phyloP scores from a whole-genome alignment of 2,888 invertebrate genomes.

The Chouioia cunea region DNA sequence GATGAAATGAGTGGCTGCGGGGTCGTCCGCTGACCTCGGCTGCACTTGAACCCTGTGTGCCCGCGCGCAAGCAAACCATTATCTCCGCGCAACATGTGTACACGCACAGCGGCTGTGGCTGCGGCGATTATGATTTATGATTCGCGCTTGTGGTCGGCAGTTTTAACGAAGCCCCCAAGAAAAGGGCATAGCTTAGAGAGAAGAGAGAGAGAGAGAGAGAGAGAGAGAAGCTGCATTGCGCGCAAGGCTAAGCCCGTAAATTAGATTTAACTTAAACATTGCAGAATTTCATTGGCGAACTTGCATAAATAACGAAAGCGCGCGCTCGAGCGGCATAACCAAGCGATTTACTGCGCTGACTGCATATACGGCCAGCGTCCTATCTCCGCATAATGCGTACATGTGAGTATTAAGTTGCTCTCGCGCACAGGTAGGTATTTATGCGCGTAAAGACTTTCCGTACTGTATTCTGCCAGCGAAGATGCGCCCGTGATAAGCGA shows the following conservation, averaged over 20 bases:
- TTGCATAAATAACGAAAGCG: conserved; percentile 58
- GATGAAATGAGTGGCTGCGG: conserved; percentile 48
- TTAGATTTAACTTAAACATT: conserved; percentile 66
- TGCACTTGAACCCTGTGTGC: conserved; percentile 53
- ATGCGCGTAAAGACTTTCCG: conserved; percentile 32
- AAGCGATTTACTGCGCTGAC: conserved; percentile 51
- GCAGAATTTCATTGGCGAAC: conserved; percentile 62
- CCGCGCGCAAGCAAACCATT: conserved; percentile 57
- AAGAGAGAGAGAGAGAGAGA: conserved; percentile 22
- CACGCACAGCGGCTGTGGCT: conserved; percentile 42
- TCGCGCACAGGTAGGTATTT: conserved; percentile 18
- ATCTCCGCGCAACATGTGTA: conserved; percentile 62
- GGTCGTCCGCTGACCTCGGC: conserved; percentile 63
- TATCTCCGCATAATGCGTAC: conserved; percentile 15
- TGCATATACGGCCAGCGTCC: conserved; percentile 1
- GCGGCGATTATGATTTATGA: conserved; percentile 65
- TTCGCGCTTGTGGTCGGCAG: conserved; percentile 44
- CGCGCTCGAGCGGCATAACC: conserved; percentile 1
- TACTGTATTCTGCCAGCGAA: conserved; percentile 4
- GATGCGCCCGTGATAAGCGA: conserved; percentile 42
- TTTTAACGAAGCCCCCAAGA: conserved; percentile 41
- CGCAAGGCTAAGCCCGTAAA: conserved; percentile 59
- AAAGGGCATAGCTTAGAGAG: conserved; percentile 12
- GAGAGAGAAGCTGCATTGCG: conserved; percentile 36
- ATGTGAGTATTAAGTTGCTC: conserved; percentile 36